Evolutionary conservation across 2,797 vertebrate species (phyloP).

Genomic region (Myotis myotis): DNA sequence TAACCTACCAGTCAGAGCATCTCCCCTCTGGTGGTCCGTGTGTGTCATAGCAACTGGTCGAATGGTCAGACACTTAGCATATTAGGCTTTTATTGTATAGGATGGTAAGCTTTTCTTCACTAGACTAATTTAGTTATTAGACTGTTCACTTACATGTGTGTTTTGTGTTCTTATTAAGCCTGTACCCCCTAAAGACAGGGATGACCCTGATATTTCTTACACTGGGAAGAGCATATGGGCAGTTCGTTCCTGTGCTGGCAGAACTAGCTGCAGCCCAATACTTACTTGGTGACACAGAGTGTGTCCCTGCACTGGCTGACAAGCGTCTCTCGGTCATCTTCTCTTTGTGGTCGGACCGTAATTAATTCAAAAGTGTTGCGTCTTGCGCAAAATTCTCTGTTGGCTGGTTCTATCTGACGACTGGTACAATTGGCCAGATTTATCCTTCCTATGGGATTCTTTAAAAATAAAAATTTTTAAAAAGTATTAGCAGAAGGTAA

Average conservation of each 20-base stretch:
- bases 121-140: background rate
- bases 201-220: background rate
- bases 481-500: constrained; percentile 26
- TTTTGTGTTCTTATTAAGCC: background rate
- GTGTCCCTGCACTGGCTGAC: constrained; percentile 95
- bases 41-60: no score
- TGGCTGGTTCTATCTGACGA: constrained; percentile 92
- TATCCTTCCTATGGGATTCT: constrained; percentile 94
- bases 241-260: background rate
- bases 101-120: background rate
- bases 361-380: constrained; percentile 96
- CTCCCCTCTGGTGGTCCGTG: no score
- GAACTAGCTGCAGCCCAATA: constrained; percentile 6
- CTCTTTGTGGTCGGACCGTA: constrained; percentile 93
- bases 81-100: no score
- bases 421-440: constrained; percentile 95
- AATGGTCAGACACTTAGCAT: no score
- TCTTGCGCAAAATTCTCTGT: constrained; percentile 96
- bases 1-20: no score
- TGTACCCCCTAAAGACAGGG: background rate
- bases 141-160: background rate
- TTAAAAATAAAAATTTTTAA: constrained; percentile 46
- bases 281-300: constrained; percentile 97
- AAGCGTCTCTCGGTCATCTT: constrained; percentile 94
- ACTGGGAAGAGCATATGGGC: background rate